Base-by-base conservation (phyloP, 2,113 vertebrate genomes). In the Genyomyrus donnyi region DNA sequence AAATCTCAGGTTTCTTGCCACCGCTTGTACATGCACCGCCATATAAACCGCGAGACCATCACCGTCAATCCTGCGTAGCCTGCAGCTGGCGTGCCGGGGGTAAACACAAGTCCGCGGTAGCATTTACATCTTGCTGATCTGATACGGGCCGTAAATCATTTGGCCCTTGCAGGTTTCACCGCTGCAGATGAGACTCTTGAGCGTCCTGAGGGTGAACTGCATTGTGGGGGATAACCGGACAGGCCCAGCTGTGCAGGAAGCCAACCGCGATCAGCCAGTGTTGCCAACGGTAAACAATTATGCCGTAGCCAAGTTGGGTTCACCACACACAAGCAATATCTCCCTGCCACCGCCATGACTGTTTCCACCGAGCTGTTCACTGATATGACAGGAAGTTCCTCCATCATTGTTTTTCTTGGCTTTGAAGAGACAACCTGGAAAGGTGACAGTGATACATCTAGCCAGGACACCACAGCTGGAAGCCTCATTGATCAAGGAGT, bases 311-410 rank as follows among this genome's bases (percentile, higher is more conserved):
- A 10, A 48, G 24, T 8, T 9, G 24, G 13, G 27, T 53, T 87
- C 49, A 21, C 52, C 27, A 15, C 49, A 19, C 86, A 58, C 86
- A 10, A 8, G 17, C 31, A 11, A 42, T 77, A 80, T 42, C 35
- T 35, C 24, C 15, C 50, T 87, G 24, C 35, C 70, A 85, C 89
- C 70, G n/a, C 86, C 91, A 91, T 89, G 91, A 90, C 90, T 90
- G 27, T 89, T 90, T 77, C 48, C 84, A 88, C 83, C 90, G n/a
- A 70, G 77, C 90, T 90, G 13, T 91, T 91, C 89, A 89, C 90
- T 88, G 90, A 91, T 91, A 91, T 88, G 80, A 77, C 91, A 90
- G 88, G 89, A 91, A 91, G 91, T 92, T 87, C 45, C 88, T 19
- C 31, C n/a, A 6, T 31, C 46, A 27, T 35, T 50, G 3, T 35